These are phyloP conservation scores for Alosa sapidissima DNA, from an alignment of 2,797 vertebrate genomes.

Conservation along the genomic window DNA sequence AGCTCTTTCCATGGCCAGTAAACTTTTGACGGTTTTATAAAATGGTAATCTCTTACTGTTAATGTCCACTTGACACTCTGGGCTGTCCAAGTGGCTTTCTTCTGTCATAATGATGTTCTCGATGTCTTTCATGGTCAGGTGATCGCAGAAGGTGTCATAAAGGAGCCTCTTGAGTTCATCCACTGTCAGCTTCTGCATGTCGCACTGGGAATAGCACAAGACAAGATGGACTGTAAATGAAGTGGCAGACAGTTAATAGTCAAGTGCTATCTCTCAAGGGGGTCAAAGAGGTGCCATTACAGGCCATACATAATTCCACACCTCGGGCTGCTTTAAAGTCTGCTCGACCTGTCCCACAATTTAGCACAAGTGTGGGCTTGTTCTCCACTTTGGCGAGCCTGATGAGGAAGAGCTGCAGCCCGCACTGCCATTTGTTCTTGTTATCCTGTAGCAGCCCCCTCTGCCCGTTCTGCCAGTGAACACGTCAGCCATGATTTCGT, in stretches of 20 bases:
- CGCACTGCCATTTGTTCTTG: conserved; percentile 17
- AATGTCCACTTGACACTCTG: conserved; percentile 91
- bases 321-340: not conserved
- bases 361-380: not conserved
- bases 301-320: conserved; percentile 11
- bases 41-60: conserved; percentile 80
- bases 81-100: conserved; percentile 92
- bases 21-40: not conserved
- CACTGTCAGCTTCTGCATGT: conserved; percentile 98
- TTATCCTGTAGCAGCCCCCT: not conserved
- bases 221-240: conserved; percentile 34
- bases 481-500: not conserved
- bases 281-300: not conserved
- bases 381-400: not conserved
- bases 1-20: not conserved
- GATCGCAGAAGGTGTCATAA: conserved; percentile 96
- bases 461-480: not conserved
- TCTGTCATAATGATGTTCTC: conserved; percentile 99
- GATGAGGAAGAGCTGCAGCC: not conserved
- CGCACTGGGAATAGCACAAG: conserved; percentile 75
- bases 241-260: conserved; percentile 30
- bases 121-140: conserved; percentile 98
- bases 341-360: not conserved
- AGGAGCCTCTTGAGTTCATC: conserved; percentile 95
- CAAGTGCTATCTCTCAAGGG: conserved; percentile 18